Base-by-base conservation (phyloP, 2,888 invertebrate genomes). In the Drosophila ustulata region DNA sequence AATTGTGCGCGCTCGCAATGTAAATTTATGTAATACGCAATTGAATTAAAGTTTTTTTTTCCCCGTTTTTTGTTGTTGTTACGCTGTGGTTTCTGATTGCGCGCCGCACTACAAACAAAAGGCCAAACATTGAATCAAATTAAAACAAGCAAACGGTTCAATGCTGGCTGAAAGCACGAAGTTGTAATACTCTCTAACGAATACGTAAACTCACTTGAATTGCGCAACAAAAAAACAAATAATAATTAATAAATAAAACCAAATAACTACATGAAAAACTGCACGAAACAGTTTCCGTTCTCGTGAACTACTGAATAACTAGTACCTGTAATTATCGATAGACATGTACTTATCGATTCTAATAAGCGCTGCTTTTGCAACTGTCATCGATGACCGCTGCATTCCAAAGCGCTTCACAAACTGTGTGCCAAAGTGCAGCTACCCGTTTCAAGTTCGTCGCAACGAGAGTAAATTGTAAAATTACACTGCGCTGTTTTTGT, bases 21-120 rank as follows among this genome's bases (percentile, higher is more conserved):
- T 88, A 71, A 71, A 75, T 83, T 80, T 73, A 70, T 66, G 76
- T 79, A 75, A 86, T 79, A 82, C 83, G 88, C 89, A 88, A 84
- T 90, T 89, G 74, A 82, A 89, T 89, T 89, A 78, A 89, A 56
- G 46, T 46, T 56, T 45, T 62, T 88, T 80, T 77, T 89, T 18
- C 18, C 18, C 86, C 61, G 58, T 57, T 39, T 46, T 73, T 67
- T 67, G 45, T 58, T 62, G 11, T 11, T n/a, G n/a, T 11, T 7
- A 18, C 77, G 69, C 66, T 70, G 71, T 64, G 75, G 75, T 66
- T 75, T 62, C 25, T 51, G 59, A 65, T 49, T 61, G 47, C 45
- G 46, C 55, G 32, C 4, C 45, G 53, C 28, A 43, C 41, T 57
- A 52, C 70, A 78, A 45, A 50, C 56, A 66, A 62, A 59, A 52